Evolutionary conservation across 2,797 vertebrate genomes (phyloP), one percentile per base, ranked within the genome.

Genomic region (Mycteria americana): DNA sequence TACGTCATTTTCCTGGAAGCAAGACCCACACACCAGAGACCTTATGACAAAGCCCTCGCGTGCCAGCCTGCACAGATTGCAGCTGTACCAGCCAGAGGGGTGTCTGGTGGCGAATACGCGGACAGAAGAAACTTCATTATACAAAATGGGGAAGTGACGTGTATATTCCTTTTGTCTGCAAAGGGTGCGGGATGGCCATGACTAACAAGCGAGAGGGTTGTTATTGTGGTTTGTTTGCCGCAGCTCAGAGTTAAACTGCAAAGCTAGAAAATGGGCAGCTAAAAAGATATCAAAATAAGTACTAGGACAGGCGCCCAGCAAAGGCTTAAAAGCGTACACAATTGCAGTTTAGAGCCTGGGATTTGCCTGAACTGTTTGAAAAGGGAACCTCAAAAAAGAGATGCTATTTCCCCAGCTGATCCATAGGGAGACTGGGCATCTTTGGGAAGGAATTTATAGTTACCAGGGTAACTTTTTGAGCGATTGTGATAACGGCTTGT

Each of bases 41-140:
- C 30, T 81, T 9, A 53, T 35, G 88, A 92, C 73, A 88, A 89
- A 90, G 77, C 35, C 65, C 41, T 91, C 0, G 4, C 7, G 3
- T 91, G 94, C 88, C 93, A 96, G 92, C 65, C 88, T 8, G 25
- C 84, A 68, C 86, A 92, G 95, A 18, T 27, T 83, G 89, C 87
- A 74, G 93, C 89, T 94, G 92, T 18, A 67, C 77, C 75, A 93
- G 95, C 86, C 95, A 94, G 67, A 89, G 84, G 77, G 80, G 72
- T 7, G 54, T 76, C 95, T 92, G 93, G 33, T 80, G 56, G 45
- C 64, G 84, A 95, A 96, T 21, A 75, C 0, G 0, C 64, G 53
- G 91, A 85, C 75, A 96, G 89, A 95, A 95, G 95, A 92, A 87
- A 60, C 51, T 81, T 89, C 65, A 88, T 96, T 96, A 93, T 74